Percentiles rank a stretch among this genome's conserved stretches.
Conservation (phyloP, 2,113 vertebrate genomes). For the Melanerpes formicivorus region DNA sequence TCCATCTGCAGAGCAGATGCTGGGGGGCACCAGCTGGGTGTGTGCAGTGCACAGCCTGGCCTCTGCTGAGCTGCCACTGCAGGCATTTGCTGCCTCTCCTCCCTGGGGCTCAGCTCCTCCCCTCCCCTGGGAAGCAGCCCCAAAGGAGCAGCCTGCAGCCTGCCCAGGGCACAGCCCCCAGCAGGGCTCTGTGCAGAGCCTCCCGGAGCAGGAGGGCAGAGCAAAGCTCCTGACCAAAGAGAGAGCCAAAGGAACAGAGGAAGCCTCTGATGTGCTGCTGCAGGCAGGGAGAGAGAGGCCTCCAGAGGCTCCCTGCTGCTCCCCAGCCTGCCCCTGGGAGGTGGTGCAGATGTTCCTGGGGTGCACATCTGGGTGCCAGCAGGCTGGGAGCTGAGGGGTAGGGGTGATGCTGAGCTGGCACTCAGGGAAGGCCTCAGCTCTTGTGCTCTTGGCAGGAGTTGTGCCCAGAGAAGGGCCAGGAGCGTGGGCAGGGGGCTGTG, state of each 20-base stretch:
- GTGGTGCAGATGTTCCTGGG: neutral
- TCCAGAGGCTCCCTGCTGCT: neutral
- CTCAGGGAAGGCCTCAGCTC: neutral
- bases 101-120: neutral
- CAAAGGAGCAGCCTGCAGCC: neutral
- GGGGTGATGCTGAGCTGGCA: neutral
- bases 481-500: too few species aligned
- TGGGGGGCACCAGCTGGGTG: neutral
- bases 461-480: too few species aligned
- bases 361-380: neutral
- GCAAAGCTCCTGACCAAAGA: neutral
- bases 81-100: neutral
- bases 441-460: neutral
- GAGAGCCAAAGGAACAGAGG: constrained; percentile 57
- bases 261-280: constrained; percentile 38
- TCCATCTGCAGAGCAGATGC: neutral
- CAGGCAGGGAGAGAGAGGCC: constrained; percentile 12
- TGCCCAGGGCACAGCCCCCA: neutral
- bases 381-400: neutral
- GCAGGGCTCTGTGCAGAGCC: constrained; percentile 9
- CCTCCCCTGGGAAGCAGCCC: neutral
- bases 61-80: neutral
- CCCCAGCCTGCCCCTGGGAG: neutral
- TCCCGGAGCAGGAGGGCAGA: neutral
- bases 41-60: neutral